Conservation (phyloP, 1,140 invertebrate genomes). For the Pantala flavescens region DNA sequence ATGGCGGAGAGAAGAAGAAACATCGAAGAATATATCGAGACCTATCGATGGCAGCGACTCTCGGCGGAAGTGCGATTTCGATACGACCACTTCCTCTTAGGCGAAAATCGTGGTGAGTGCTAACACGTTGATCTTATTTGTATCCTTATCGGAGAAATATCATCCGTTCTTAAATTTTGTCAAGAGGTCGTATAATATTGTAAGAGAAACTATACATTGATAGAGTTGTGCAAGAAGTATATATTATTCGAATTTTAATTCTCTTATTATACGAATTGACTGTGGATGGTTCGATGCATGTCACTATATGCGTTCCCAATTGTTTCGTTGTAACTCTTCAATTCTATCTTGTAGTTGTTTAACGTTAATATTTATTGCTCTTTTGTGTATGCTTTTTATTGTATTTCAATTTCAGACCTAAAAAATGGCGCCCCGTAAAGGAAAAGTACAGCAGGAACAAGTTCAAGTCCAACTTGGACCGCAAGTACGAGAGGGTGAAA, state of each 20-base stretch:
- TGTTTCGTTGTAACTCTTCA: no score
- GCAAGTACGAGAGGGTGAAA: conserved; percentile 93
- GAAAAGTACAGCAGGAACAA: conserved; percentile 92
- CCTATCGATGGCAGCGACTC: background rate
- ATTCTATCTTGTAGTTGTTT: no score
- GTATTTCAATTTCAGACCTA: background rate
- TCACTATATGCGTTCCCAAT: no score
- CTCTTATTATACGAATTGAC: no score
- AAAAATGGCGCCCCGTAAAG: conserved; percentile 92
- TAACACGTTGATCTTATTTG: background rate
- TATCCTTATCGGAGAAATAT: background rate
- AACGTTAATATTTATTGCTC: no score
- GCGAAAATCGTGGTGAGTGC: background rate
- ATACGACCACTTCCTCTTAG: background rate
- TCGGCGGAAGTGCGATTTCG: background rate
- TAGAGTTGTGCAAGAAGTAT: no score
- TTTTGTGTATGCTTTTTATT: no score
- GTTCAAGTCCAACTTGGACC: conserved; percentile 94
- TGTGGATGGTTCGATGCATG: no score
- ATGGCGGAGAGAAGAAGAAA: conserved; percentile 1
- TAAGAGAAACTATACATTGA: no score
- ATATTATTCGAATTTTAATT: no score
- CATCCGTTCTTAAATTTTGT: background rate
- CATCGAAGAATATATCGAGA: background rate
- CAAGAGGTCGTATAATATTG: background rate